Evolutionary conservation across 2,113 vertebrate species (phyloP).

Genomic region (Notarius lentiginosus): DNA sequence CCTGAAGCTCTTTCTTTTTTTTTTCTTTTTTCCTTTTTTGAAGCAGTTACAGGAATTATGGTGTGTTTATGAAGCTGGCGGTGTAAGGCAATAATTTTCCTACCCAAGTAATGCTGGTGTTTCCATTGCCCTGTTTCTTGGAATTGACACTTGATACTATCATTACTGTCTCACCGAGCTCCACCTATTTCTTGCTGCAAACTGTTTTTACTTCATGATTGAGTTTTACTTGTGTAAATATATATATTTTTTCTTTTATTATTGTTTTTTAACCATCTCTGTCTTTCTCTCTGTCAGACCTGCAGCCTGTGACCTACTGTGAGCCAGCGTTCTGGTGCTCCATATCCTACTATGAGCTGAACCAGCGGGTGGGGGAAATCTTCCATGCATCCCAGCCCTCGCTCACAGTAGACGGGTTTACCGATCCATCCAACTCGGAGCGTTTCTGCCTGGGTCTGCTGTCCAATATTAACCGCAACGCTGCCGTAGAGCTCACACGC

Average conservation of each 20-base stretch:
- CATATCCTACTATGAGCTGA: constrained; percentile 97
- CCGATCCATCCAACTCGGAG: constrained; percentile 96
- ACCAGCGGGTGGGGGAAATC: constrained; percentile 97
- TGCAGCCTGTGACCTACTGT: constrained; percentile 97
- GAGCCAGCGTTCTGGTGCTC: constrained; percentile 99
- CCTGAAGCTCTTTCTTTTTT: constrained; percentile 20
- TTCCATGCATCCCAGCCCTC: constrained; percentile 98
- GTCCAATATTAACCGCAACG: constrained; percentile 95
- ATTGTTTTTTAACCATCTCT: constrained; percentile 7
- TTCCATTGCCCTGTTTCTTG: constrained; percentile 69
- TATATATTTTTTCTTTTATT: constrained; percentile 29
- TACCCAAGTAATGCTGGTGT: constrained; percentile 59
- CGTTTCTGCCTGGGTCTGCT: constrained; percentile 96
- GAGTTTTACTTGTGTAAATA: not conserved
- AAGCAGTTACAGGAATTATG: constrained; percentile 59
- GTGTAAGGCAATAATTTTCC: constrained; percentile 64
- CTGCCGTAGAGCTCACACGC: constrained; percentile 90
- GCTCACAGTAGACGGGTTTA: constrained; percentile 97
- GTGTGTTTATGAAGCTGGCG: constrained; percentile 54
- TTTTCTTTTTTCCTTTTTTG: constrained; percentile 1
- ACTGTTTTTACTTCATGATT: constrained; percentile 33
- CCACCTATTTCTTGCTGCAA: constrained; percentile 11
- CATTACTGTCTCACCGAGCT: constrained; percentile 58
- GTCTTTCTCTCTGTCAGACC: constrained; percentile 72
- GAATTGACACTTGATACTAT: constrained; percentile 57